A percentile compares a stretch with the other conserved stretches of the same genome.
phyloP scores from a whole-genome alignment of 2,888 invertebrate genomes.

The Acanthococcus lagerstroemiae region DNA sequence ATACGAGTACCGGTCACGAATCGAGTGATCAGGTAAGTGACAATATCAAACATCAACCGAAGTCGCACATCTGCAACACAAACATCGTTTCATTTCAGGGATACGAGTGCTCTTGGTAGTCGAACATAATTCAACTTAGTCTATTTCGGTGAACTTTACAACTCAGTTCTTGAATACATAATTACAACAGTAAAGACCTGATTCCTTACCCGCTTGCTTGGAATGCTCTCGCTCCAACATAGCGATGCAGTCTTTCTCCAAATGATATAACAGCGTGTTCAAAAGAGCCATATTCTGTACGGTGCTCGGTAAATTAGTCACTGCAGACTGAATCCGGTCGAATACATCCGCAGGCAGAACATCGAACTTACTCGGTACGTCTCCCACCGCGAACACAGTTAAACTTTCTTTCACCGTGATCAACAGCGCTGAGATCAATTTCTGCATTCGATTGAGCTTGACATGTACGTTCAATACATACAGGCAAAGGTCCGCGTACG shows the following conservation, averaged over 20 bases:
- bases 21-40: conserved; percentile 3
- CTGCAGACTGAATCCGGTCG: not conserved
- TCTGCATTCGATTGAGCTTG: conserved; percentile 16
- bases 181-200: too few species aligned
- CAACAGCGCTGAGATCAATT: conserved; percentile 13
- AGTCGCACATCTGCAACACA: not conserved
- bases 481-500: conserved; percentile 5
- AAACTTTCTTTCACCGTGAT: conserved; percentile 12
- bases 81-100: too few species aligned
- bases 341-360: conserved; percentile 3
- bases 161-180: too few species aligned
- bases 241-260: conserved; percentile 19
- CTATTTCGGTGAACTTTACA: too few species aligned
- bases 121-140: too few species aligned
- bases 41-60: not conserved
- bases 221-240: not conserved
- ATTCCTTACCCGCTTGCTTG: conserved; percentile 1
- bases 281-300: conserved; percentile 9
- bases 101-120: too few species aligned
- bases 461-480: conserved; percentile 13
- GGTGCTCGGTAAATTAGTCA: conserved; percentile 18
- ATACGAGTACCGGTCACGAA: conserved; percentile 24
- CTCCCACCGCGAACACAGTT: not conserved
- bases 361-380: conserved; percentile 7
- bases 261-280: conserved; percentile 18